Evolutionary conservation across 2,113 vertebrate genomes (phyloP).

Genomic region (Astatoreochromis straeleni): DNA sequence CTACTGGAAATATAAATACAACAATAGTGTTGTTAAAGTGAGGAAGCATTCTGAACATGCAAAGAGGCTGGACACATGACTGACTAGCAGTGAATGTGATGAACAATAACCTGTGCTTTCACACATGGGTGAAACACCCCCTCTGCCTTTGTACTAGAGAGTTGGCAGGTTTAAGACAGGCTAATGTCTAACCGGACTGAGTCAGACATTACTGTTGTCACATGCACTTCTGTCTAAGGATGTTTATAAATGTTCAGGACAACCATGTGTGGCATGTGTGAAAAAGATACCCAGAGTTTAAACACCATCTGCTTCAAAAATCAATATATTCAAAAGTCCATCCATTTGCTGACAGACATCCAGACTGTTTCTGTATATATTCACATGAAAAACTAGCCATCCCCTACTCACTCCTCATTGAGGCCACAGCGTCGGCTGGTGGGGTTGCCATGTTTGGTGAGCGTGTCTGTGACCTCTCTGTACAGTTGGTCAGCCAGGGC

Average conservation of each 20-base stretch:
- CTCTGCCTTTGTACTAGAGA: not conserved
- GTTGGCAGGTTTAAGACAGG: not conserved
- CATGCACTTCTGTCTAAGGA: not conserved
- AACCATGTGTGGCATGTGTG: not conserved
- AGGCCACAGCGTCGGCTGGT: conserved; percentile 95
- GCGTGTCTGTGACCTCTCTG: conserved; percentile 82
- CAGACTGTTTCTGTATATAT: no score
- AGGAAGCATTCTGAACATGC: not conserved
- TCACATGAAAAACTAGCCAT: not conserved
- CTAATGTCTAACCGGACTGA: not conserved
- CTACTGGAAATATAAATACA: not conserved
- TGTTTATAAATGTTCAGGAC: not conserved
- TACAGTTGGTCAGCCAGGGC: conserved; percentile 88
- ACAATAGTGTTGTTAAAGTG: not conserved
- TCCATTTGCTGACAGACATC: not conserved
- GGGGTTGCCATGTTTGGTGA: conserved; percentile 90
- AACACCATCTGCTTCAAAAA: not conserved
- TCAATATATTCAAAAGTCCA: not conserved
- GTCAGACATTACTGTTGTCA: not conserved
- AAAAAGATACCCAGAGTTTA: not conserved
- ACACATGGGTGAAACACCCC: not conserved
- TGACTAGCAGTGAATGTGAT: not conserved
- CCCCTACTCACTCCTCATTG: conserved; percentile 87
- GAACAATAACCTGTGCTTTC: not conserved
- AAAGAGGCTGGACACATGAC: not conserved